Conservation (phyloP, 2,888 invertebrate species). For the Mimachlamys varia region DNA sequence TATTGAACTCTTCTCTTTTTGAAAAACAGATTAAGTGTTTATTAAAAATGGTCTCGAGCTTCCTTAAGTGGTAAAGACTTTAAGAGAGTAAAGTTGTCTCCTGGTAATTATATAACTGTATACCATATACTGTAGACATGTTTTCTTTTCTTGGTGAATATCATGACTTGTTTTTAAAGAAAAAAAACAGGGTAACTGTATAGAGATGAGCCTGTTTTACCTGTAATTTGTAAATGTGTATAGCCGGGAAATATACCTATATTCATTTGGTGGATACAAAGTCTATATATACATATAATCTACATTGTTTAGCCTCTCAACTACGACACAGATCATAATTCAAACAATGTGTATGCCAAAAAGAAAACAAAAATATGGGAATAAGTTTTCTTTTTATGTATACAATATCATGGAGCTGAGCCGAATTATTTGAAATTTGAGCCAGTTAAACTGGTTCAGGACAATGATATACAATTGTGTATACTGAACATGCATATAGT, state of each 20-base stretch:
- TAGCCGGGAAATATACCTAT: neutral
- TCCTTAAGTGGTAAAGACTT: neutral
- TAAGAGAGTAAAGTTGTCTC: neutral
- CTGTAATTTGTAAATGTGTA: neutral
- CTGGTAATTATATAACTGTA: neutral
- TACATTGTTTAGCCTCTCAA: neutral
- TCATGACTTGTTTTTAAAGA: neutral
- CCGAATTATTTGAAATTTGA: neutral
- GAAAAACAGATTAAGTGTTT: neutral
- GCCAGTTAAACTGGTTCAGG: neutral
- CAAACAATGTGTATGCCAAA: neutral
- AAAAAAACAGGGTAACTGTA: neutral
- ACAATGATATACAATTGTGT: neutral
- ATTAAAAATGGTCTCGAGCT: neutral
- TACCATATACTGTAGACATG: neutral
- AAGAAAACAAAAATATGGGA: neutral
- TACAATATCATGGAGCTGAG: neutral
- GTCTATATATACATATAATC: neutral
- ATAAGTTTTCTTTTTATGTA: neutral
- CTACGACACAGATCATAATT: neutral
- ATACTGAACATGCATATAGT: neutral
- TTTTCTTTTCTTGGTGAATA: neutral
- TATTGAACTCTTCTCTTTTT: conserved; percentile 19
- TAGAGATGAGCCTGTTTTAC: neutral
- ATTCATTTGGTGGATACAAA: neutral